Evolutionary conservation across 2,113 vertebrate genomes (phyloP).

Genomic region (Zosterops borbonicus): DNA sequence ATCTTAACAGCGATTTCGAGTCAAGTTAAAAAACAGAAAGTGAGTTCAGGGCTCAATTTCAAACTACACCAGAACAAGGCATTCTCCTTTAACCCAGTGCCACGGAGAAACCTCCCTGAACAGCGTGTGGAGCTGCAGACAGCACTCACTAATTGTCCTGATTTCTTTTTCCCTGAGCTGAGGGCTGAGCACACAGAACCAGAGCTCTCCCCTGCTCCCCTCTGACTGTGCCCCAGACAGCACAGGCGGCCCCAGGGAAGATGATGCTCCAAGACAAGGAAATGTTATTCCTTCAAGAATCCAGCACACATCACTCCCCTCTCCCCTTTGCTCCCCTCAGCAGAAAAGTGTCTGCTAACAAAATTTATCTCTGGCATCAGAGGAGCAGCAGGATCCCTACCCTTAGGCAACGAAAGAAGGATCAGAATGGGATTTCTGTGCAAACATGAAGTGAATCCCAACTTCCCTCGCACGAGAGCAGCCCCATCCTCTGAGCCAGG

Average conservation of each 20-base stretch:
- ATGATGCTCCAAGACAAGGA: background rate
- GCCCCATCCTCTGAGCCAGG: background rate
- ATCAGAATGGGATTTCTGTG: constrained; percentile 28
- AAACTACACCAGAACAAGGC: background rate
- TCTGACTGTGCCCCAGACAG: background rate
- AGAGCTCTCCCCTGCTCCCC: background rate
- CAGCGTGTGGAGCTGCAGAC: background rate
- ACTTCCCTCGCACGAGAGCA: background rate
- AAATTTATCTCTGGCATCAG: constrained; percentile 32
- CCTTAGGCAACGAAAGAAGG: constrained; percentile 6
- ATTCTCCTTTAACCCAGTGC: background rate
- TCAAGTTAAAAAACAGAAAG: background rate
- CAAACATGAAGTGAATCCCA: constrained; percentile 1
- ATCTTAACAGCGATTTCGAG: accelerated
- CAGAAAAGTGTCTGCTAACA: constrained; percentile 18
- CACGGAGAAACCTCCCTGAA: background rate
- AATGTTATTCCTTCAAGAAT: background rate
- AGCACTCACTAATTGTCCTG: background rate
- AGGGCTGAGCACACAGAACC: background rate
- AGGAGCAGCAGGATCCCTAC: constrained; percentile 41
- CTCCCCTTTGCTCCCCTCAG: constrained; percentile 30
- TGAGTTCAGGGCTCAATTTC: background rate
- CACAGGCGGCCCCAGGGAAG: background rate
- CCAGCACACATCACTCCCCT: background rate
- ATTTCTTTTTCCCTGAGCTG: background rate